These are phyloP conservation scores for Chlorocebus sabaeus DNA, from an alignment of 2,113 vertebrate species.

Conservation along the genomic window DNA sequence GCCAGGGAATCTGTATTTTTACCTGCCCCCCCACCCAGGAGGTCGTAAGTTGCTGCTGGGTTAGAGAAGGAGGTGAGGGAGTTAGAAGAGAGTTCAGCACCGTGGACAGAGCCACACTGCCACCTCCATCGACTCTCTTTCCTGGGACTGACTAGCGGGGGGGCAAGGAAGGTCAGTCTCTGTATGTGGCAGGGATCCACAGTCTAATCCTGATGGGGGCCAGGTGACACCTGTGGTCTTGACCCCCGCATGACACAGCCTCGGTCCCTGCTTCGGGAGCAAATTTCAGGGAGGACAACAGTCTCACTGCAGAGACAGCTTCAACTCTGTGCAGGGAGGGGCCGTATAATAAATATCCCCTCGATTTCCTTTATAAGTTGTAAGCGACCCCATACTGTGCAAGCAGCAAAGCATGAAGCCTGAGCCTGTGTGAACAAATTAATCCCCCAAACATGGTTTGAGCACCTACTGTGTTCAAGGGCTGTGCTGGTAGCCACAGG, in stretches of 20 bases:
- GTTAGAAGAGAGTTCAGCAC: conserved; percentile 64
- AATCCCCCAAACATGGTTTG: conserved; percentile 25
- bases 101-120: conserved; percentile 48
- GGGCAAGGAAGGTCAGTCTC: neutral
- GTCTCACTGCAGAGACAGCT: neutral
- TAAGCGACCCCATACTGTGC: neutral
- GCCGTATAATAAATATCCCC: neutral
- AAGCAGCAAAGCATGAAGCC: neutral
- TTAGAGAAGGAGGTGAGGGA: neutral
- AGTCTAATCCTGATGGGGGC: neutral
- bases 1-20: neutral
- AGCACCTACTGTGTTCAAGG: conserved; percentile 54
- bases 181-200: rapidly evolving
- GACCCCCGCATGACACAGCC: neutral
- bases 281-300: neutral
- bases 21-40: neutral
- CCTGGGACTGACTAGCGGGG: neutral
- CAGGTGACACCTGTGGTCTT: neutral
- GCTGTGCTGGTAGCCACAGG: neutral
- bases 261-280: neutral
- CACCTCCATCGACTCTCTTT: rapidly evolving
- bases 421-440: neutral
- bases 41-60: neutral
- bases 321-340: neutral
- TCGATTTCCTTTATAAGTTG: neutral